These are phyloP conservation scores for Crypturellus tataupa DNA, from an alignment of 2,797 vertebrate genomes.

Conservation along the genomic window DNA sequence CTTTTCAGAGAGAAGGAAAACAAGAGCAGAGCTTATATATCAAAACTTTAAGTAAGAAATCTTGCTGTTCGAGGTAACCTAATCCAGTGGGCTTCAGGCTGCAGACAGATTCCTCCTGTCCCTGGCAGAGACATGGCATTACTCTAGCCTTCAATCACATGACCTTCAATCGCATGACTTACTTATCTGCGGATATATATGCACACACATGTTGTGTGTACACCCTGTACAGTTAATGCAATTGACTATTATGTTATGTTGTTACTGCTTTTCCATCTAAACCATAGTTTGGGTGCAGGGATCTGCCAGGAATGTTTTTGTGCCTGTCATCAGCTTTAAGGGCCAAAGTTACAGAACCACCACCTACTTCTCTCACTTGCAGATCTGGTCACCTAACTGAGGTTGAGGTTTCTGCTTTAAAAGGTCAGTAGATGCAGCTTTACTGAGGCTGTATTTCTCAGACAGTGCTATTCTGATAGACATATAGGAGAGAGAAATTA, in stretches of 20 bases:
- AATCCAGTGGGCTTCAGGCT: not conserved
- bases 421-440: not conserved
- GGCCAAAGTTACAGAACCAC: not conserved
- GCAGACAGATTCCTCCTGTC: not conserved
- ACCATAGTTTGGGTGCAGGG: not conserved
- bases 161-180: not conserved
- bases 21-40: not conserved
- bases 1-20: not conserved
- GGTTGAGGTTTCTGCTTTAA: not conserved
- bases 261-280: not conserved
- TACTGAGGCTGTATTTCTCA: not conserved
- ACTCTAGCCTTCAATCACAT: not conserved
- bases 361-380: not conserved
- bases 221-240: not conserved
- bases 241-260: not conserved
- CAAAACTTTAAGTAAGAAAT: not conserved
- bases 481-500: not conserved
- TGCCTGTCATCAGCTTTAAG: not conserved
- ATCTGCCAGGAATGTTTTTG: not conserved
- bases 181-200: not conserved
- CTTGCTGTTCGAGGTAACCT: not conserved
- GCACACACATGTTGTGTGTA: not conserved
- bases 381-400: not conserved
- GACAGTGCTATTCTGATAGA: not conserved
- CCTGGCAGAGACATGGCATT: not conserved